phyloP scores from a whole-genome alignment of 1,140 invertebrate genomes.

The Geopemphigus sp. region DNA sequence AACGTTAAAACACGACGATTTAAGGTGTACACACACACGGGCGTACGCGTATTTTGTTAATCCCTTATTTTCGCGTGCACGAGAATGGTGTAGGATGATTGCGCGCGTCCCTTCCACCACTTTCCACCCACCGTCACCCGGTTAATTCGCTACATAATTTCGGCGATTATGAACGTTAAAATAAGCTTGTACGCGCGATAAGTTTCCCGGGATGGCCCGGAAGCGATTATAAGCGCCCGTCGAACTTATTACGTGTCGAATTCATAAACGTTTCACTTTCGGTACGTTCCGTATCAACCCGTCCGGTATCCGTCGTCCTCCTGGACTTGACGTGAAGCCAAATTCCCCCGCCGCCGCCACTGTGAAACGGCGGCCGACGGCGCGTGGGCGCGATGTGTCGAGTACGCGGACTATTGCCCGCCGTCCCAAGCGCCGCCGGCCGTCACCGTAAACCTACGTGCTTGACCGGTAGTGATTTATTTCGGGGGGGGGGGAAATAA shows the following conservation, averaged over 20 bases:
- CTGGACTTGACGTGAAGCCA: constrained; percentile 29
- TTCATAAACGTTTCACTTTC: neutral
- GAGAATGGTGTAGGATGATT: neutral
- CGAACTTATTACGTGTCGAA: neutral
- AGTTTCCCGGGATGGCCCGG: neutral
- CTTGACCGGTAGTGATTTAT: constrained; percentile 21
- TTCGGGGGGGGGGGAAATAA: neutral
- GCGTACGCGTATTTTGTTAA: neutral
- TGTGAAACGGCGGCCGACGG: neutral
- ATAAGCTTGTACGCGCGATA: constrained; percentile 19
- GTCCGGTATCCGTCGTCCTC: no score
- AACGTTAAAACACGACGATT: neutral
- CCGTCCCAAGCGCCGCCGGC: no score
- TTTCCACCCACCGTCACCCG: no score
- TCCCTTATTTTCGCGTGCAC: neutral
- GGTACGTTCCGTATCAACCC: neutral
- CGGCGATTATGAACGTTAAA: constrained; percentile 37
- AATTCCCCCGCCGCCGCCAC: neutral
- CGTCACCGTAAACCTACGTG: neutral
- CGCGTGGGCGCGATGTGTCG: neutral
- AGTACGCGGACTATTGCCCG: no score
- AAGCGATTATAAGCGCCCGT: neutral
- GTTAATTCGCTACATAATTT: constrained; percentile 11
- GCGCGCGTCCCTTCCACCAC: no score
- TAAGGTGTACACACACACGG: neutral